Evolutionary conservation across 2,113 vertebrate species (phyloP).

Genomic region (Mungos mungo): DNA sequence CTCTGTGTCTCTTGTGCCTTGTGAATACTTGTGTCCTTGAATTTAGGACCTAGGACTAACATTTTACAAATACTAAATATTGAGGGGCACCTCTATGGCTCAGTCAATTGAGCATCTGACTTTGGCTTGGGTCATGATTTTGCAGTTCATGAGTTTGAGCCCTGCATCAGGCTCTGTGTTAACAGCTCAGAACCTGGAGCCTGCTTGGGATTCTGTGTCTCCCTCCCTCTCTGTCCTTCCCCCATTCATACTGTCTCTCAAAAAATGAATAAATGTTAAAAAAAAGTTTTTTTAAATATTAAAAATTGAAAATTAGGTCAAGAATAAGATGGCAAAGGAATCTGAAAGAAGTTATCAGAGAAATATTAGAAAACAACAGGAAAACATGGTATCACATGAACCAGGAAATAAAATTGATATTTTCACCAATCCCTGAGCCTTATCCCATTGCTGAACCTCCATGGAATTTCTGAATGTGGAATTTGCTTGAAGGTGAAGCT

Average conservation of each 20-base stretch:
- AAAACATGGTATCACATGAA: not conserved
- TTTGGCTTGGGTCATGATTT: too few relatives aligned
- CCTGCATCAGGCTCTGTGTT: too few relatives aligned
- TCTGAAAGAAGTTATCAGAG: not conserved
- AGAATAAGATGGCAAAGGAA: not conserved
- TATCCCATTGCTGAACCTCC: not conserved
- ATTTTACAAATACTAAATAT: not conserved
- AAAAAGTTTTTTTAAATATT: too few relatives aligned
- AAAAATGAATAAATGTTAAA: too few relatives aligned
- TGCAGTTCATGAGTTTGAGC: too few relatives aligned
- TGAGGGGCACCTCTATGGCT: too few relatives aligned
- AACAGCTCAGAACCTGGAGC: too few relatives aligned
- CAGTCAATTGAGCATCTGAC: too few relatives aligned
- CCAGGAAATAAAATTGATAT: not conserved
- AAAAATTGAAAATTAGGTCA: not conserved
- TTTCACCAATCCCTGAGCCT: not conserved
- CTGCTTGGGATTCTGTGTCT: too few relatives aligned
- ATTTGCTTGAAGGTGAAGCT: not conserved
- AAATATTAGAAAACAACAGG: not conserved
- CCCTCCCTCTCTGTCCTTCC: too few relatives aligned
- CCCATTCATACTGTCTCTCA: too few relatives aligned
- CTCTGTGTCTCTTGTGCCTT: not conserved
- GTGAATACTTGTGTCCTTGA: not conserved
- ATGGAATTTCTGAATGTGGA: not conserved
- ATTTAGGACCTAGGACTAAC: not conserved